These are phyloP conservation scores for Phalacrocorax aristotelis DNA, from an alignment of 2,113 vertebrate species.

Conservation along the genomic window DNA sequence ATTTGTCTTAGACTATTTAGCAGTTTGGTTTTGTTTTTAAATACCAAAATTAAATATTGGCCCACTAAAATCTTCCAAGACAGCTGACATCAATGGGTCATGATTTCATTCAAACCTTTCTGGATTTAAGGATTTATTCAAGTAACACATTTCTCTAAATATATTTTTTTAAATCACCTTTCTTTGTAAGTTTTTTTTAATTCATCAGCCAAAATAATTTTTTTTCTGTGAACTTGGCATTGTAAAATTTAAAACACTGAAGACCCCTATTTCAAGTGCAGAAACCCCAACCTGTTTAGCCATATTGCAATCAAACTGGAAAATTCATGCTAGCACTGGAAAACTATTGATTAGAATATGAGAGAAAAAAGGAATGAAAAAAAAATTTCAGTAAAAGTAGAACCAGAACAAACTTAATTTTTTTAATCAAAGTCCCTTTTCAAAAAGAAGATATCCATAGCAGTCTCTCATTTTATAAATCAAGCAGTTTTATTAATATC, in stretches of 20 bases:
- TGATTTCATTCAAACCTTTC: not conserved
- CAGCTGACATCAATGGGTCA: not conserved
- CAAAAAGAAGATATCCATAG: not conserved
- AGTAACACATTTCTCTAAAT: not conserved
- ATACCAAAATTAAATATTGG: not conserved
- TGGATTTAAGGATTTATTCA: not conserved
- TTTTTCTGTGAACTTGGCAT: not conserved
- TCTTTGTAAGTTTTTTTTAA: not conserved
- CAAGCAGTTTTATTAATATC: not conserved
- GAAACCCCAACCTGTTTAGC: not conserved
- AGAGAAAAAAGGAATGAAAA: not conserved
- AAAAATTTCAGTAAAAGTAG: not conserved
- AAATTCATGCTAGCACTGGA: not conserved
- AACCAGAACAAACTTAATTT: not conserved
- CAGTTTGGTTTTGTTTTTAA: not conserved
- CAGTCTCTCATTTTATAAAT: not conserved
- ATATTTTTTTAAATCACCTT: not conserved
- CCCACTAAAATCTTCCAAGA: not conserved
- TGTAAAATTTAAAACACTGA: not conserved
- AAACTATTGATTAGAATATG: not conserved
- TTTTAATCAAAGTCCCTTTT: not conserved
- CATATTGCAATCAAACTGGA: not conserved
- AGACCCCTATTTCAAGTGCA: not conserved
- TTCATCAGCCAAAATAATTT: not conserved
- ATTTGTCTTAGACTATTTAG: not conserved